Evolutionary conservation across 30 jellyfish, hydroid and myxozoan genomes (phyloP).

Genomic region (Chrysaora quinquecirrha): DNA sequence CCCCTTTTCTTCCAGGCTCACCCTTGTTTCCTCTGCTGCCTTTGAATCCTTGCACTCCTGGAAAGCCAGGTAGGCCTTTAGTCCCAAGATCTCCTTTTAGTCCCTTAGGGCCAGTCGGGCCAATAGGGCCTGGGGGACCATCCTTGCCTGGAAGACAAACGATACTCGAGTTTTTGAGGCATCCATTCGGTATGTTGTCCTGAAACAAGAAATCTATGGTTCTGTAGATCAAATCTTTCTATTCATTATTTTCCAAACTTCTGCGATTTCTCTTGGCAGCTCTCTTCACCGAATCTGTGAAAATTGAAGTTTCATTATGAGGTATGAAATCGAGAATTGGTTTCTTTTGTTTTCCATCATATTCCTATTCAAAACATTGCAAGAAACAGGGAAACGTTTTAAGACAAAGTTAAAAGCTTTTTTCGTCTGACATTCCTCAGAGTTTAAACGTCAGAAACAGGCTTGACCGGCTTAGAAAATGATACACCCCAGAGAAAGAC

Average conservation of each 20-base stretch:
- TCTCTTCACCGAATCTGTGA: neutral
- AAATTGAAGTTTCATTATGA: neutral
- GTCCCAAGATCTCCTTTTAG: slow-evolving; percentile 1
- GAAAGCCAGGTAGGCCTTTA: slow-evolving; percentile 1
- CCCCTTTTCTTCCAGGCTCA: neutral
- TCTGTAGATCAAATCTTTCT: slow-evolving; percentile 12
- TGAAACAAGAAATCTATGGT: slow-evolving; percentile 7
- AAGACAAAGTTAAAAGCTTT: no score
- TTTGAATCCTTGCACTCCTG: neutral
- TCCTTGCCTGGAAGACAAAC: slow-evolving; percentile 20
- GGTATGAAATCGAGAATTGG: no score
- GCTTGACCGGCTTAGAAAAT: no score
- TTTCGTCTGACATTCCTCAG: no score
- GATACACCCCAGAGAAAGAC: no score
- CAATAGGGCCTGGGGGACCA: slow-evolving; percentile 14
- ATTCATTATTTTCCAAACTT: neutral
- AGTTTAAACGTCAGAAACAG: no score
- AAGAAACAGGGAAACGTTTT: no score
- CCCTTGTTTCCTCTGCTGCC: slow-evolving; percentile 4
- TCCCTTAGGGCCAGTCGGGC: slow-evolving; percentile 7
- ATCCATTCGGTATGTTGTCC: neutral
- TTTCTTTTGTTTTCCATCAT: no score
- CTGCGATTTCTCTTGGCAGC: neutral
- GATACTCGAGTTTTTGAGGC: slow-evolving; percentile 6
- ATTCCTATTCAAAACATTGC: no score